Base-by-base conservation (phyloP, 2,797 vertebrate species). In the Pipistrellus pygmaeus region DNA sequence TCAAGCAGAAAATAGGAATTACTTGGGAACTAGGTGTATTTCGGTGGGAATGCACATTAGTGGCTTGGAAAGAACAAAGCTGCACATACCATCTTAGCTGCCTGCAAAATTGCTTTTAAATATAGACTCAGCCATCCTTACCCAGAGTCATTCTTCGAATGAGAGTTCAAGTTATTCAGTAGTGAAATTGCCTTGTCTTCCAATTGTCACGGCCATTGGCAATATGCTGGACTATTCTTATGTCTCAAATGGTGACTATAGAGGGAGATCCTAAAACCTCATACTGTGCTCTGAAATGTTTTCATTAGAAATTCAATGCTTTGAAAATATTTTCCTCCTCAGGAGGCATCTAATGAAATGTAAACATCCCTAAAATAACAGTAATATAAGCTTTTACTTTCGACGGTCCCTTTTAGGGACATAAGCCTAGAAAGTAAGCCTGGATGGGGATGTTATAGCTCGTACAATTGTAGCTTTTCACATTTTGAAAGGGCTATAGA, bases 41-140 rank as follows among this genome's bases (percentile, higher is more conserved):
- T 76, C 17, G 71, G n/a, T 62, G 46, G 57, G 9, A 21, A 27
- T 94, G 20, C 62, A 44, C 15, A n/a, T 78, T 71, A 76, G 23
- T 77, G 48, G 20, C n/a, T 60, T 44, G 3, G 25, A 77, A 76
- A 68, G 60, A 55, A 88, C 57, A 90, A 90, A 84, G 25, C 27
- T 84, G 11, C 20, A 44, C 76, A 51, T 51, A 80, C 78, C 20
- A 44, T 92, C 14, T 89, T 41, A 88, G 23, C 41, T 80, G 46
- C 32, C 46, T 92, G 48, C 14, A 86, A 85, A 91, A 80, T 57
- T 64, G 23, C 14, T 68, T 86, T 81, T 66, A 68, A 90, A 86
- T 93, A 80, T 35, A 78, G 21, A 41, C 17, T 66, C 41, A 64
- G 13, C 23, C 14, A 44, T 78, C 23, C n/a, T 90, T 92, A 85